Conservation (phyloP, 2,797 vertebrate species). For the Pyrocephalus nanus region DNA sequence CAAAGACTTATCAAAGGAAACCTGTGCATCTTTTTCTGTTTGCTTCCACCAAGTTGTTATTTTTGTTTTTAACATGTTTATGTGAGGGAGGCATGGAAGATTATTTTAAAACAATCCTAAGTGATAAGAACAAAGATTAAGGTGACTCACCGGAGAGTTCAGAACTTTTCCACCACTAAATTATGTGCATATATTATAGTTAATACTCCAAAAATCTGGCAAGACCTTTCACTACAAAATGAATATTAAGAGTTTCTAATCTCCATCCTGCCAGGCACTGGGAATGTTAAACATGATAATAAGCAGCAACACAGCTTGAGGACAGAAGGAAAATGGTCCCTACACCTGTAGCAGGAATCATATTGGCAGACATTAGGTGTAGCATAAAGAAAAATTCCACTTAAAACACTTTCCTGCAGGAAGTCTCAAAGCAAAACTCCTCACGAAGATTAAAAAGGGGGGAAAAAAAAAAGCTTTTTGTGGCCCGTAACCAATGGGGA, state of each 20-base stretch:
- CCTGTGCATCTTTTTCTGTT: background rate
- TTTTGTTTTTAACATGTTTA: constrained; percentile 18
- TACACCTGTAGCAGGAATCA: constrained; percentile 12
- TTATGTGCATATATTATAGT: constrained; percentile 50
- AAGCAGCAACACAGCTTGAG: constrained; percentile 66
- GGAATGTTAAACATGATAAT: constrained; percentile 62
- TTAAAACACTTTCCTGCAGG: constrained; percentile 44
- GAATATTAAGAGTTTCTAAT: constrained; percentile 66
- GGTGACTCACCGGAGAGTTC: constrained; percentile 49
- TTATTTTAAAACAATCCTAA: constrained; percentile 57
- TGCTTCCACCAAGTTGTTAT: background rate
- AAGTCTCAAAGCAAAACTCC: constrained; percentile 44
- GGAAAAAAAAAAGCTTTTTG: background rate
- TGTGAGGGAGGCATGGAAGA: background rate
- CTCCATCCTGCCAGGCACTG: constrained; percentile 47
- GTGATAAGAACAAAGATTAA: constrained; percentile 51
- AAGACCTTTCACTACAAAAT: constrained; percentile 58
- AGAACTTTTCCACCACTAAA: constrained; percentile 52
- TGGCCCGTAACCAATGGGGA: background rate
- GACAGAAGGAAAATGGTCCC: constrained; percentile 60
- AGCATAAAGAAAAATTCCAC: constrained; percentile 30
- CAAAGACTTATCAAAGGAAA: background rate
- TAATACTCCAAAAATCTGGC: constrained; percentile 38
- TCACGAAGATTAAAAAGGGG: background rate
- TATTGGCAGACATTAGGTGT: constrained; percentile 44